Evolutionary conservation across 2,888 invertebrate species (phyloP).

Genomic region (Archips xylosteana): DNA sequence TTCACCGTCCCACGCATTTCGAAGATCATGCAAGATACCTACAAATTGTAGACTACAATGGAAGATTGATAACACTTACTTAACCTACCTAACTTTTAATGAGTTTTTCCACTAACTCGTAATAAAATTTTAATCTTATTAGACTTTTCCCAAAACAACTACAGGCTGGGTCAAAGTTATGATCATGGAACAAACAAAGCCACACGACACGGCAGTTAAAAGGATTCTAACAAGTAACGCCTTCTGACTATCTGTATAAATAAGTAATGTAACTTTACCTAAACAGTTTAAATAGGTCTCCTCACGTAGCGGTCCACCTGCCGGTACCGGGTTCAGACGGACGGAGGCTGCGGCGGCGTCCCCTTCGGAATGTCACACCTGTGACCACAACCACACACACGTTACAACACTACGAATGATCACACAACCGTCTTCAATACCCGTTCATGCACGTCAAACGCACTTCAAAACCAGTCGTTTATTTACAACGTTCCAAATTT

Average conservation of each 20-base stretch:
- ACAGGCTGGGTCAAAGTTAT: not conserved
- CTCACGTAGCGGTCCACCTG: constrained; percentile 64
- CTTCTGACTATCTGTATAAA: constrained; percentile 19
- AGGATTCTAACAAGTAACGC: constrained; percentile 37
- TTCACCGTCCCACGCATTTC: no score
- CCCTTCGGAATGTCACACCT: constrained; percentile 81
- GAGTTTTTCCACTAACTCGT: no score
- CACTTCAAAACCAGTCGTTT: constrained; percentile 44
- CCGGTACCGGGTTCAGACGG: constrained; percentile 58
- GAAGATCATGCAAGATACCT: no score
- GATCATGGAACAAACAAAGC: not conserved
- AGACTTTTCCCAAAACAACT: not conserved
- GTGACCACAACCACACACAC: constrained; percentile 73
- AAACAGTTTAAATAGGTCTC: constrained; percentile 39
- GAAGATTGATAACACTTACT: no score
- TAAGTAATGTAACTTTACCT: constrained; percentile 40
- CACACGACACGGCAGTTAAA: constrained; percentile 8
- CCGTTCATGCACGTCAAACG: constrained; percentile 52
- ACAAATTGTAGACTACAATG: no score
- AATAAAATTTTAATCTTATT: no score
- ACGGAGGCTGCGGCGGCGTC: constrained; percentile 75
- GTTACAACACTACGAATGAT: constrained; percentile 56
- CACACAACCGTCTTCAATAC: constrained; percentile 37
- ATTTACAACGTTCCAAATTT: constrained; percentile 47
- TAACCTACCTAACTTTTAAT: no score